Evolutionary conservation across 2,888 invertebrate genomes (phyloP), one percentile per base, ranked within the genome.

Genomic region (Oligia strigilis): DNA sequence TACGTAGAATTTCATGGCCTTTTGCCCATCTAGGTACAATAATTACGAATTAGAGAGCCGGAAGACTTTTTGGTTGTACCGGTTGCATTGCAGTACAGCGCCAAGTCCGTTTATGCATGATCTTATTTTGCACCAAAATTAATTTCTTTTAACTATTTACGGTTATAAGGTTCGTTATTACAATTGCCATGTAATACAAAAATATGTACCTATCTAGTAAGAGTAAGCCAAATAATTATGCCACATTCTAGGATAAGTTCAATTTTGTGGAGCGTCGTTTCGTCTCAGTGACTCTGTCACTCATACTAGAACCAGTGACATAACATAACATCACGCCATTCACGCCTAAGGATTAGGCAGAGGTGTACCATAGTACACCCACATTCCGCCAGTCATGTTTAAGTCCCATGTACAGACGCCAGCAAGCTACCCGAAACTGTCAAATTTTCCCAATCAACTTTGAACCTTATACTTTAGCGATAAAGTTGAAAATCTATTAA

Each of bases 71-170:
- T 36, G 60, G 2, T 58, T 14, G 8, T 55, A 73, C 29, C 5
- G 23, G 4, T 19, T 80, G 23, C 36, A 66, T 49, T 65, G 11
- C 14, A 73, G 65, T 36, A 58, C 8, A 58, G 8, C 5, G 64
- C 40, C 55, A 82, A 82, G 62, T 78, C 72, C 58, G 23, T 4
- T 62, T n/a, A 8, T 58, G 43, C 19, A n/a, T 9, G 29, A 62
- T 14, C 36, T 64, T 46, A 3, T 58, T 13, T n/a, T 52, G 19
- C 6, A 70, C 2, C 5, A 40, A 52, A 40, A 71, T 40, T 17
- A 43, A 52, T 67, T 19, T 36, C 17, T 52, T 40, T 8, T n/a
- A 52, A 70, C 11, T 29, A 36, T 58, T 55, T 14, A 8, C 2
- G n/a, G 11, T 43, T 23, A 14, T 14, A n/a, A 29, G 11, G 36